Evolutionary conservation across 1,140 invertebrate species (phyloP).

Genomic region (Choristoneura fumiferana): DNA sequence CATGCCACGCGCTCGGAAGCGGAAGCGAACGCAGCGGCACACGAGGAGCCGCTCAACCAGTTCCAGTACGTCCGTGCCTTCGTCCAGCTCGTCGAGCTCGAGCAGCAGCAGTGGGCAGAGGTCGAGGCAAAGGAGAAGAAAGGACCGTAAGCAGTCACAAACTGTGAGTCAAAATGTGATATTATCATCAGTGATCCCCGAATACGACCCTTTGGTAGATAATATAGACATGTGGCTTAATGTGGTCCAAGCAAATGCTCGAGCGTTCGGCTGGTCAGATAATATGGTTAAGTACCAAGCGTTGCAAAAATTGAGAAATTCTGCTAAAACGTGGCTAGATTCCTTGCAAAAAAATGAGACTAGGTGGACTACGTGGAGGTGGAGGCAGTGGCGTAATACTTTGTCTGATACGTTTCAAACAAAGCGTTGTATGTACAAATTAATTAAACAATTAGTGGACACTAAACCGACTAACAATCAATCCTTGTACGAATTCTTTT

Average conservation of each 20-base stretch:
- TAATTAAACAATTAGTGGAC: conserved; percentile 5
- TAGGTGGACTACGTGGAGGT: conserved; percentile 13
- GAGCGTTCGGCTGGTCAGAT: conserved; percentile 10
- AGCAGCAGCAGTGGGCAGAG: background rate
- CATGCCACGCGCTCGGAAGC: background rate
- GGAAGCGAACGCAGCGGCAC: background rate
- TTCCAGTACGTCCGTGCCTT: background rate
- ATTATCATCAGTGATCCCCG: conserved; percentile 11
- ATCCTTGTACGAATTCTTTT: conserved; percentile 19
- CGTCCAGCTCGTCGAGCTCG: background rate
- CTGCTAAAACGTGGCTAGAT: conserved; percentile 16
- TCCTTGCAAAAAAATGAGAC: conserved; percentile 17
- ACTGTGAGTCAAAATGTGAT: background rate
- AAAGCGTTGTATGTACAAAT: conserved; percentile 10
- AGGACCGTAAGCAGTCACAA: background rate
- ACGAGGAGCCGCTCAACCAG: background rate
- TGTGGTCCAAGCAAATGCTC: conserved; percentile 11
- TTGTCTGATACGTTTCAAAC: conserved; percentile 15
- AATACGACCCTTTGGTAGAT: conserved; percentile 15
- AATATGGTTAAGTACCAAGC: conserved; percentile 14
- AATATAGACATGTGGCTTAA: conserved; percentile 17
- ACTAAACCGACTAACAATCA: conserved; percentile 1
- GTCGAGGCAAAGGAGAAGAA: background rate
- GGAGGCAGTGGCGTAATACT: conserved; percentile 6
- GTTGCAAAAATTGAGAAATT: background rate